A percentile compares a stretch with the other conserved stretches of the same genome.
Evolutionary conservation across 1,140 invertebrate genomes (phyloP).

Genomic region (Coelopa frigida): DNA sequence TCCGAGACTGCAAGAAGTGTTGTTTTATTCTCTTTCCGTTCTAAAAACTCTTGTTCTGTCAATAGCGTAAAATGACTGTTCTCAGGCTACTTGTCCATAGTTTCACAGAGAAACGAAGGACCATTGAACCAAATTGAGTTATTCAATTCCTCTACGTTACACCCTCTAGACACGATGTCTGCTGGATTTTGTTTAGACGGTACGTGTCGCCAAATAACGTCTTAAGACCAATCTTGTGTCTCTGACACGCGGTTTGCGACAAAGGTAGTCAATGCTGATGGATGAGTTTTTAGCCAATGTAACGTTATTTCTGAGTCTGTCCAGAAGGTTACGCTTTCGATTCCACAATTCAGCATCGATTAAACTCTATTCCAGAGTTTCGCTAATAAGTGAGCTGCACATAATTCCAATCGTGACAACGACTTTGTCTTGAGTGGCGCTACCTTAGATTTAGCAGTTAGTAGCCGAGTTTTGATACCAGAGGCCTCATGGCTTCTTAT

Average conservation of each 20-base stretch:
- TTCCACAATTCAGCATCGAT: too few species aligned
- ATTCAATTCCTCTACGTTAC: background rate
- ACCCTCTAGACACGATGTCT: conserved; percentile 4
- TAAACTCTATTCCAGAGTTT: too few species aligned
- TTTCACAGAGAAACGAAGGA: background rate
- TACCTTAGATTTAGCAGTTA: too few species aligned
- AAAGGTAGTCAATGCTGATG: conserved; percentile 17
- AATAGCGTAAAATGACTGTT: too few species aligned
- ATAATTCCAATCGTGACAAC: too few species aligned
- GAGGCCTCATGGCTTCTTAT: too few species aligned
- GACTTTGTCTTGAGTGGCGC: too few species aligned
- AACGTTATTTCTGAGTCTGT: conserved; percentile 11
- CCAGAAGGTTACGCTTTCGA: too few species aligned
- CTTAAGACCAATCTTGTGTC: conserved; percentile 19
- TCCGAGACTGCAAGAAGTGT: too few species aligned
- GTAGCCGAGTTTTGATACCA: too few species aligned
- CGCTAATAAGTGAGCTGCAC: too few species aligned
- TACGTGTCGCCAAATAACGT: conserved; percentile 22
- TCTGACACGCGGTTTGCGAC: conserved; percentile 28
- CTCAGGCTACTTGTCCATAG: background rate
- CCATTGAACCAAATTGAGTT: background rate
- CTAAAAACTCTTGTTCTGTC: background rate
- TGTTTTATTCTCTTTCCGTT: background rate
- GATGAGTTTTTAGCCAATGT: conserved; percentile 6
- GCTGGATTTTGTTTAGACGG: conserved; percentile 18